Conservation (phyloP, 1,140 invertebrate genomes). For the Pseudachorutes palmiensis region DNA sequence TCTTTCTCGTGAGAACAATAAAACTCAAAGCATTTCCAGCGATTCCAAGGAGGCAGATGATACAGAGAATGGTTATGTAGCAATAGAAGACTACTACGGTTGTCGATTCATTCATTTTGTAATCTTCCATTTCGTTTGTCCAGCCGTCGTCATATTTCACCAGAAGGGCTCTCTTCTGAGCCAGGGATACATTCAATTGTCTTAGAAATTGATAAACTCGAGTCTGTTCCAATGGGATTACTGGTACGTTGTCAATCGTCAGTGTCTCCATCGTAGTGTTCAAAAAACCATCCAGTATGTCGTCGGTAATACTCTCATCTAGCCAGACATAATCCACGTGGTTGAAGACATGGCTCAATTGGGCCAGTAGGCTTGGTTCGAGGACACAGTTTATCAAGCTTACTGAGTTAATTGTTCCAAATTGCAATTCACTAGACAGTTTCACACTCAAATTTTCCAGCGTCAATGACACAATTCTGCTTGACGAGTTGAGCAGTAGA, state of each 20-base stretch:
- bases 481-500: not conserved
- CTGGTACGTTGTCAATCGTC: not conserved
- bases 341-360: not conserved
- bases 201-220: not conserved
- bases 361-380: too few species aligned
- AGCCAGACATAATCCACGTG: not conserved
- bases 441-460: not conserved
- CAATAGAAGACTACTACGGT: not conserved
- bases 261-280: not conserved
- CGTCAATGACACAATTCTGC: not conserved
- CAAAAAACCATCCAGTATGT: not conserved
- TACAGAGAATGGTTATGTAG: not conserved
- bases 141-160: not conserved
- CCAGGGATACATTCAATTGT: not conserved
- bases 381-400: not conserved
- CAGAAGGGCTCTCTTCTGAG: not conserved
- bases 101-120: not conserved
- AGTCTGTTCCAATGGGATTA: not conserved
- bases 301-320: not conserved
- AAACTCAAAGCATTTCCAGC: not conserved
- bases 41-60: not conserved
- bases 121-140: not conserved
- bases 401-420: not conserved
- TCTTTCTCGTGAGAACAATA: not conserved
- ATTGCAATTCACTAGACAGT: not conserved